Percentiles rank a stretch among this genome's conserved stretches.
phyloP scores from a whole-genome alignment of 2,888 invertebrate species.

The Drosophila pegasa region DNA sequence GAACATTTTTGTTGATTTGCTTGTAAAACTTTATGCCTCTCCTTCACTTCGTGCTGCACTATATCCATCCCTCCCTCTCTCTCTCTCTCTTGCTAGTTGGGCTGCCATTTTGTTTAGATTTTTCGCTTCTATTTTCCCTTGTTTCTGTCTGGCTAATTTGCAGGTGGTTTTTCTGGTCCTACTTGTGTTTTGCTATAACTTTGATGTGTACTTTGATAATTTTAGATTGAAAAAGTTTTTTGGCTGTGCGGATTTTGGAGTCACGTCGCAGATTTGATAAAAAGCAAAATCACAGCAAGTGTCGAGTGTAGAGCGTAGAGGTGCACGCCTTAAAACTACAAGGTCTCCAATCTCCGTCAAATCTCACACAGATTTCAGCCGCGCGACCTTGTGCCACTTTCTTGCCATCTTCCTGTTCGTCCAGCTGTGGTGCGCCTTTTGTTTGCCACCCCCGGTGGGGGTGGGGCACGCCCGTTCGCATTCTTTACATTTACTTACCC shows the following conservation, averaged over 20 bases:
- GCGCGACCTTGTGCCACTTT: slow-evolving; percentile 46
- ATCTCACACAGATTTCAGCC: slow-evolving; percentile 4
- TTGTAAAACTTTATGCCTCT: slow-evolving; percentile 50
- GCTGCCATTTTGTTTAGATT: slow-evolving; percentile 40
- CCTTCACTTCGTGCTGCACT: slow-evolving; percentile 9
- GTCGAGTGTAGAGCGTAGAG: not conserved
- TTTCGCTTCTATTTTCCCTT: slow-evolving; percentile 15
- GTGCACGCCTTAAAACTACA: slow-evolving; percentile 25
- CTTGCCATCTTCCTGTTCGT: not conserved
- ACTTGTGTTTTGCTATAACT: slow-evolving; percentile 40
- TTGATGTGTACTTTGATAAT: slow-evolving; percentile 78
- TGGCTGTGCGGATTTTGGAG: slow-evolving; percentile 20
- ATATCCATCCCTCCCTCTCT: not conserved
- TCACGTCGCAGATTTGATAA: slow-evolving; percentile 49
- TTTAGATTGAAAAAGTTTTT: slow-evolving; percentile 74
- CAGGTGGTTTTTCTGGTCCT: slow-evolving; percentile 23
- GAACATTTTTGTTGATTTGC: slow-evolving; percentile 58
- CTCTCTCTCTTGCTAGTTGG: not conserved
- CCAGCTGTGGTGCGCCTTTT: slow-evolving; percentile 9
- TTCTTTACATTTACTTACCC: slow-evolving; percentile 61
- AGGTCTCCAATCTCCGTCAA: not conserved
- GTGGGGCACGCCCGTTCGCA: slow-evolving; percentile 41
- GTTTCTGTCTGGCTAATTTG: slow-evolving; percentile 58
- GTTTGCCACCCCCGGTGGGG: not conserved
- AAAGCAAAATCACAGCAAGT: slow-evolving; percentile 43